phyloP scores from a whole-genome alignment of 2,888 invertebrate genomes.

The Linyphia triangularis region DNA sequence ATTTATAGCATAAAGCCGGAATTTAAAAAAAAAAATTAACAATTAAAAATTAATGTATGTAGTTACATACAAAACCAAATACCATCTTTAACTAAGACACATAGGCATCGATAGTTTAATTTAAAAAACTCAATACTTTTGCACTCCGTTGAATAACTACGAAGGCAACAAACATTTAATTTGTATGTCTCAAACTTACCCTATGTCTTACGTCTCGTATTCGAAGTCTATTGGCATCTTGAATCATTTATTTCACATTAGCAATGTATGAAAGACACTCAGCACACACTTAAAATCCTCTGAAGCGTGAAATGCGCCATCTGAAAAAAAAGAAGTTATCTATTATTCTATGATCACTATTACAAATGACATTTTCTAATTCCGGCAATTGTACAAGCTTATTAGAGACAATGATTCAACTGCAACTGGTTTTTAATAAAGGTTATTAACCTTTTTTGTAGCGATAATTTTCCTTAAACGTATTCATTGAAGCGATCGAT shows the following conservation, averaged over 20 bases:
- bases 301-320: background rate
- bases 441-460: background rate
- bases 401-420: background rate
- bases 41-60: too few species aligned
- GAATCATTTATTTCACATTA: background rate
- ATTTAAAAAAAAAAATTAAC: too few species aligned
- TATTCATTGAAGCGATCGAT: too few species aligned
- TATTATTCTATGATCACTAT: background rate
- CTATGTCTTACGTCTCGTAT: background rate
- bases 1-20: too few species aligned
- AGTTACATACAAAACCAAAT: too few species aligned
- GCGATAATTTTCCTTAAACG: too few species aligned
- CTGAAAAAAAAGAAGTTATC: background rate
- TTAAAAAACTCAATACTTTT: too few species aligned
- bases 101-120: too few species aligned
- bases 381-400: background rate
- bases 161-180: too few species aligned
- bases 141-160: too few species aligned
- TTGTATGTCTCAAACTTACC: too few species aligned
- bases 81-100: too few species aligned
- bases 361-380: background rate
- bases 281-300: background rate
- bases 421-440: background rate
- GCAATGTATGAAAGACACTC: background rate
- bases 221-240: background rate